A percentile compares a stretch with the other conserved stretches of the same genome.
Evolutionary conservation across 2,888 invertebrate species (phyloP).

Genomic region (Drosophila paucipuncta): DNA sequence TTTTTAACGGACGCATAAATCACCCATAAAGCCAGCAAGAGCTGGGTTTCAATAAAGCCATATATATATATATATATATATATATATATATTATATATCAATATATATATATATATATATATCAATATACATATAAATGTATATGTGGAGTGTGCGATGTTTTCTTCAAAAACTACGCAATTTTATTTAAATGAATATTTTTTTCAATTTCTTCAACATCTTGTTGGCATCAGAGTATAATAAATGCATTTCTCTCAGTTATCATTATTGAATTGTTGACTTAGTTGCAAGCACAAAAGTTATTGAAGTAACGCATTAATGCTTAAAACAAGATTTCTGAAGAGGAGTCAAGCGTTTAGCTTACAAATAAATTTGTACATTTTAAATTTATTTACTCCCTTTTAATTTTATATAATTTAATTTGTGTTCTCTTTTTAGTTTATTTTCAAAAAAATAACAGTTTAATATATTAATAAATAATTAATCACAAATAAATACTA

Average conservation of each 20-base stretch:
- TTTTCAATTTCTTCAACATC: background rate
- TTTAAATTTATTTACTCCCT: fast-evolving
- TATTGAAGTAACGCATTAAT: background rate
- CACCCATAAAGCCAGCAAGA: background rate
- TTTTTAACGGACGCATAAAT: background rate
- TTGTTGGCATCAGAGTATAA: background rate
- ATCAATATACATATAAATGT: background rate
- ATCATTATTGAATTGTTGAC: background rate
- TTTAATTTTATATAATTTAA: background rate
- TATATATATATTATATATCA: too few relatives aligned
- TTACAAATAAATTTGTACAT: background rate
- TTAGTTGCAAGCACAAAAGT: background rate
- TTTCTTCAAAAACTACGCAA: background rate
- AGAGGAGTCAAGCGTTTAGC: too few relatives aligned
- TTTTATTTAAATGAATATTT: background rate
- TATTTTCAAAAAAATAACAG: background rate
- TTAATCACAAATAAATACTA: background rate
- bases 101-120: background rate
- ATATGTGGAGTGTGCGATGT: background rate
- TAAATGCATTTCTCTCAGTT: background rate
- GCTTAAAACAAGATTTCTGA: background rate
- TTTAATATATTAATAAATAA: background rate
- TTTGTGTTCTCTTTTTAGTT: background rate
- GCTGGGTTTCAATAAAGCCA: background rate
- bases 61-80: too few relatives aligned